Evolutionary conservation across 2,888 invertebrate species (phyloP).

Genomic region (Sinohyriopsis cumingii): DNA sequence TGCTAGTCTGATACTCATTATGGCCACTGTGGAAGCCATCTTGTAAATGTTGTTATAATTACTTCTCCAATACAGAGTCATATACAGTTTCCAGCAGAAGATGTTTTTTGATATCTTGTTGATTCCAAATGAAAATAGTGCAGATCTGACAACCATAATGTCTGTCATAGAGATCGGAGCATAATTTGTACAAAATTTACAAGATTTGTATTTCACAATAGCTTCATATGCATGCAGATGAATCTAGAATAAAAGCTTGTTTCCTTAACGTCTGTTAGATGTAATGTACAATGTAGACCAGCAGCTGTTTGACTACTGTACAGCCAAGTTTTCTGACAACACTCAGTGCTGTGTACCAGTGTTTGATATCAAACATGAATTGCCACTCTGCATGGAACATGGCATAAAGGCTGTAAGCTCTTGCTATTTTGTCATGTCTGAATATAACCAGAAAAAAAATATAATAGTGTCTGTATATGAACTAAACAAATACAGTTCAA

Average conservation of each 20-base stretch:
- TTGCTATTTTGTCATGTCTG: not conserved
- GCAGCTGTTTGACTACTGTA: constrained; percentile 85
- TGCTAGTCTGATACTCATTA: too few relatives aligned
- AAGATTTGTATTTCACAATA: too few relatives aligned
- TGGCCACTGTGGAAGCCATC: too few relatives aligned
- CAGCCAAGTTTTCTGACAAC: constrained; percentile 85
- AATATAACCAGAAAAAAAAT: not conserved
- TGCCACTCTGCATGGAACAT: constrained; percentile 90
- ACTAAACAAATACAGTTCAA: too few relatives aligned
- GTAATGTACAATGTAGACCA: constrained; percentile 90
- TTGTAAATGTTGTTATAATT: too few relatives aligned
- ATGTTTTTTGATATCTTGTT: too few relatives aligned
- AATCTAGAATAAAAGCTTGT: not conserved
- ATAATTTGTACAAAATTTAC: too few relatives aligned
- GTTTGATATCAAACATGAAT: constrained; percentile 84
- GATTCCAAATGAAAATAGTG: too few relatives aligned
- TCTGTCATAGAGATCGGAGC: too few relatives aligned
- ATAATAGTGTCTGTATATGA: not conserved
- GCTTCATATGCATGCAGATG: not conserved
- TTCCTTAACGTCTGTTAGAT: constrained; percentile 72
- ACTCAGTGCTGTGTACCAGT: constrained; percentile 86
- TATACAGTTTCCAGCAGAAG: too few relatives aligned
- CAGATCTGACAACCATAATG: too few relatives aligned
- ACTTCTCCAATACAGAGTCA: too few relatives aligned
- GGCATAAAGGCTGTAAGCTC: constrained; percentile 67